Percentiles rank a stretch among this genome's conserved stretches.
Evolutionary conservation across 1,140 invertebrate genomes (phyloP).

Genomic region (Triops cancriformis): DNA sequence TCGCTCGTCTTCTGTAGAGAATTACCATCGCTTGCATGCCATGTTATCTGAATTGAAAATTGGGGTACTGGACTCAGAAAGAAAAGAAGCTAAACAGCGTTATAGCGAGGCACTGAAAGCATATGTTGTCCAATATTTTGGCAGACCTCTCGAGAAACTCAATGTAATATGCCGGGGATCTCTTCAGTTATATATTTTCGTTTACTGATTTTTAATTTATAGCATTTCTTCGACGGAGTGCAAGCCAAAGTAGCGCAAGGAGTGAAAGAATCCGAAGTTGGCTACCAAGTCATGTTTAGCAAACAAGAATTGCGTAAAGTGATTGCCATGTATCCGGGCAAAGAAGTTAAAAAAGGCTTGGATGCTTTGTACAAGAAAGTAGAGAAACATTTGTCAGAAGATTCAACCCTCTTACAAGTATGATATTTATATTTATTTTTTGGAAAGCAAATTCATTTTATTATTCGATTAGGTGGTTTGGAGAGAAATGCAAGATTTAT

Average conservation of each 20-base stretch:
- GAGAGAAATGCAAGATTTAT: conserved; percentile 98
- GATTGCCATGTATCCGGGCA: conserved; percentile 88
- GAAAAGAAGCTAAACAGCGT: conserved; percentile 83
- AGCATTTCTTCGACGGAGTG: conserved; percentile 92
- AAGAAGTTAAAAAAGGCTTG: conserved; percentile 91
- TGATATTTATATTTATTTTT: background rate
- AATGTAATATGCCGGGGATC: conserved; percentile 55
- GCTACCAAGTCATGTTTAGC: conserved; percentile 94
- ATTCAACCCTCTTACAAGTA: conserved; percentile 86
- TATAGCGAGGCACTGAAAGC: conserved; percentile 82
- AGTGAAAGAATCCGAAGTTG: conserved; percentile 93
- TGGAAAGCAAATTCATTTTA: background rate
- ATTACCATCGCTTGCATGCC: conserved; percentile 89
- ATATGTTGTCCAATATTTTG: conserved; percentile 92
- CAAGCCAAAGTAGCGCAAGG: conserved; percentile 82
- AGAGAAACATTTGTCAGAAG: conserved; percentile 92
- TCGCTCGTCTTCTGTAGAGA: conserved; percentile 52
- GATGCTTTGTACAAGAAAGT: conserved; percentile 94
- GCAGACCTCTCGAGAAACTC: conserved; percentile 87
- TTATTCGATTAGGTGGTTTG: conserved; percentile 72
- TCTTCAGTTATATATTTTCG: background rate
- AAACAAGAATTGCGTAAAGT: conserved; percentile 94
- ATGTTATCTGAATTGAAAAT: conserved; percentile 85
- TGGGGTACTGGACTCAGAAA: conserved; percentile 70
- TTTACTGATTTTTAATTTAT: conserved; percentile 36